These are phyloP conservation scores for Drosophila carrolli DNA, from an alignment of 1,140 invertebrate species.

Conservation along the genomic window DNA sequence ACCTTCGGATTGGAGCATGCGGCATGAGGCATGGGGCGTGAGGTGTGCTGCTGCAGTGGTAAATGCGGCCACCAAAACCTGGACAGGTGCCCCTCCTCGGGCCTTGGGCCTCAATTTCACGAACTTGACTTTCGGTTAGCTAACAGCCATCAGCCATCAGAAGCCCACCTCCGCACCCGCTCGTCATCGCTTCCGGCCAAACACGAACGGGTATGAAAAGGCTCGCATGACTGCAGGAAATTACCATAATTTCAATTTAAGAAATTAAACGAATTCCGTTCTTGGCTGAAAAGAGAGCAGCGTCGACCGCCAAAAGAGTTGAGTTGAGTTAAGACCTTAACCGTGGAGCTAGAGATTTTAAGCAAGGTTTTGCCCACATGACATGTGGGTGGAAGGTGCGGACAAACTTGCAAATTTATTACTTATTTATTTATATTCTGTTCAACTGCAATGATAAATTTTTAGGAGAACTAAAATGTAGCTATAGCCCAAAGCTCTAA, in stretches of 20 bases:
- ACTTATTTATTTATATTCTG: not conserved
- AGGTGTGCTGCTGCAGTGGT: constrained; percentile 29
- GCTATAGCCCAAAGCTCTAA: no score
- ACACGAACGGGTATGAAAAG: constrained; percentile 66
- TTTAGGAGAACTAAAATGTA: no score
- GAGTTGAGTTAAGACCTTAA: not conserved
- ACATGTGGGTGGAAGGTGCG: not conserved
- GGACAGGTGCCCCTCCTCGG: constrained; percentile 23
- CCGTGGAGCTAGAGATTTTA: not conserved
- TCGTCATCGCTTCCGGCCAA: constrained; percentile 38
- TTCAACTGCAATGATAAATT: no score
- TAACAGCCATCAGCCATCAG: constrained; percentile 26
- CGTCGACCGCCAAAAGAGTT: constrained; percentile 7
- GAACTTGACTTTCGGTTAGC: constrained; percentile 74
- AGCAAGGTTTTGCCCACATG: not conserved
- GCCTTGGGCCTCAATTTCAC: constrained; percentile 64
- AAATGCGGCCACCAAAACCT: constrained; percentile 37
- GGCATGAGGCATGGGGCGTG: not conserved
- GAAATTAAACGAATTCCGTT: constrained; percentile 77
- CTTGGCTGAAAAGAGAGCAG: constrained; percentile 49
- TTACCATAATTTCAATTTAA: constrained; percentile 84
- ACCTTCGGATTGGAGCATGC: constrained; percentile 49
- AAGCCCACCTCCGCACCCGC: not conserved
- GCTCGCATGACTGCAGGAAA: constrained; percentile 78
- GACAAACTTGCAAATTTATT: not conserved